Percentiles rank a stretch among this genome's conserved stretches.
Conservation (phyloP, 2,113 vertebrate genomes). For the Equus quagga region DNA sequence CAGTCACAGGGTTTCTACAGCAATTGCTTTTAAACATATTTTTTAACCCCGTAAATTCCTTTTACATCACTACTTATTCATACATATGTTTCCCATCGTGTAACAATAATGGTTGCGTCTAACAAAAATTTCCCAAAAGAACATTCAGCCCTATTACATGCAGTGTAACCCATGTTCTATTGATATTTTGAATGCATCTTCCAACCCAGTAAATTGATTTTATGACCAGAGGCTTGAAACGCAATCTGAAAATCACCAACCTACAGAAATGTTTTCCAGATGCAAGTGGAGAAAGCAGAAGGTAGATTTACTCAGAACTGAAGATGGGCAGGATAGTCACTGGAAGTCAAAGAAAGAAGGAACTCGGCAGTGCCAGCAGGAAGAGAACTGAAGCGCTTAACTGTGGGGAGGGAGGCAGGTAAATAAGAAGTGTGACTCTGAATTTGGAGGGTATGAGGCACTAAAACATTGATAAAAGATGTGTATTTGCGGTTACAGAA, state of each 20-base stretch:
- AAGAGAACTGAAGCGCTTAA: fast-evolving
- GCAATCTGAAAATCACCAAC: neutral
- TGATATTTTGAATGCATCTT: neutral
- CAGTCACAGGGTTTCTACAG: neutral
- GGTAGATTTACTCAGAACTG: neutral
- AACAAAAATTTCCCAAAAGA: neutral
- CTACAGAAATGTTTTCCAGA: neutral
- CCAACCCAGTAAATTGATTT: neutral
- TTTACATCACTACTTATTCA: neutral
- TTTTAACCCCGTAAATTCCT: neutral
- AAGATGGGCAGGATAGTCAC: too few species aligned
- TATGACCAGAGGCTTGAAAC: neutral
- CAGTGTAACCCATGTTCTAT: neutral
- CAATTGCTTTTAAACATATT: neutral
- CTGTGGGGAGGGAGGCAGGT: neutral
- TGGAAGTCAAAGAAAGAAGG: neutral
- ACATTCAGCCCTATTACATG: neutral
- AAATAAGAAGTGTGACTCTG: neutral
- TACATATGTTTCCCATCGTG: neutral
- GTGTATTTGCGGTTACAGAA: neutral
- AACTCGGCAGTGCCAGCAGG: neutral
- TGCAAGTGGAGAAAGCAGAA: neutral
- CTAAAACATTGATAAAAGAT: neutral
- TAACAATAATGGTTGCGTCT: neutral
- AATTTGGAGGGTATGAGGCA: neutral